Conservation (phyloP, 2,113 vertebrate genomes). For the Tyto alba region DNA sequence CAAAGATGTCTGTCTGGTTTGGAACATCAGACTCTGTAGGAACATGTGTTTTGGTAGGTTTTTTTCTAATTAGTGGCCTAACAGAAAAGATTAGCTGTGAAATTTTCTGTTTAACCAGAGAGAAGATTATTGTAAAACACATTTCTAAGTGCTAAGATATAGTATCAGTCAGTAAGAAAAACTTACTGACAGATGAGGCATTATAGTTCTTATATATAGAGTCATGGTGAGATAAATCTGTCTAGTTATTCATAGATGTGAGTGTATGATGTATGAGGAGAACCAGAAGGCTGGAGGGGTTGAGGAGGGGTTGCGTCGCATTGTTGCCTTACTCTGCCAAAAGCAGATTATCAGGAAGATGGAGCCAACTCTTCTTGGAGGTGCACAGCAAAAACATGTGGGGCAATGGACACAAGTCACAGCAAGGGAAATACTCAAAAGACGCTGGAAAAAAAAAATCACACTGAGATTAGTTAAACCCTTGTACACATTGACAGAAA, state of each 20-base stretch:
- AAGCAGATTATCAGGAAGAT: neutral
- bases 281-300: neutral
- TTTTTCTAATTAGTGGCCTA: too few species aligned
- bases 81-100: neutral
- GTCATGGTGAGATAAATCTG: neutral
- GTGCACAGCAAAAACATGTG: neutral
- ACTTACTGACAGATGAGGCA: neutral
- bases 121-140: neutral
- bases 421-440: neutral
- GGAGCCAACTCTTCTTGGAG: neutral
- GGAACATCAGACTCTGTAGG: neutral
- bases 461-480: neutral
- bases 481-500: neutral
- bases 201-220: neutral
- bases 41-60: neutral
- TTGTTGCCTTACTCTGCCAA: neutral
- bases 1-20: neutral
- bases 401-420: neutral
- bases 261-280: neutral
- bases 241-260: neutral
- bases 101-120: neutral
- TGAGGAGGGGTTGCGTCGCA: rapidly evolving
- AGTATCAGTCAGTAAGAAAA: neutral
- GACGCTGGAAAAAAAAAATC: too few species aligned
- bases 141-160: neutral